These are phyloP conservation scores for Sturnira hondurensis DNA, from an alignment of 2,113 vertebrate genomes.

Conservation along the genomic window DNA sequence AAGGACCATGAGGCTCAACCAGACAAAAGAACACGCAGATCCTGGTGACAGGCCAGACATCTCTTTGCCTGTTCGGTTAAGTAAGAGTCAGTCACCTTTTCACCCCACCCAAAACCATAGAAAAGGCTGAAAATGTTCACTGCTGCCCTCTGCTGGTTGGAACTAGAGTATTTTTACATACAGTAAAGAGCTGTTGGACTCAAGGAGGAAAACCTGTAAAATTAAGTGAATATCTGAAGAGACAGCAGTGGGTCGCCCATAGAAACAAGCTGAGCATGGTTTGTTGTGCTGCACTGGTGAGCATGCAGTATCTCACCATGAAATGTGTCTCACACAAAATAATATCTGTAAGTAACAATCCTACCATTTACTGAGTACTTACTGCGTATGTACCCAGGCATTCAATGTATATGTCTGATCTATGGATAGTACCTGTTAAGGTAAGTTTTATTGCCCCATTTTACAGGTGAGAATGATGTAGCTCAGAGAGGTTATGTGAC, in stretches of 20 bases:
- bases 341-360: background rate
- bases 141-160: constrained; percentile 23
- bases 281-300: background rate
- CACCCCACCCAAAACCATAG: background rate
- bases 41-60: background rate
- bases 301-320: background rate
- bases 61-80: background rate
- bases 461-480: background rate
- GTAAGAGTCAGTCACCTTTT: background rate
- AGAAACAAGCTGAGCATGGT: constrained; percentile 21
- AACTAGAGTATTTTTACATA: background rate
- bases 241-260: background rate
- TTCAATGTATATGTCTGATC: background rate
- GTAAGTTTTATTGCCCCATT: background rate
- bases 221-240: background rate
- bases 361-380: constrained; percentile 9
- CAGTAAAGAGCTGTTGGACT: background rate
- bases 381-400: background rate
- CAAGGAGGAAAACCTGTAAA: background rate
- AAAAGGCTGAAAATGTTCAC: background rate
- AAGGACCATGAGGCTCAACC: constrained; percentile 49
- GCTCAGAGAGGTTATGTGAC: background rate
- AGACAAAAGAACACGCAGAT: background rate
- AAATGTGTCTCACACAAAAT: background rate
- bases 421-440: background rate